Evolutionary conservation across 1,140 invertebrate species (phyloP).

Genomic region (Bombus balteatus): DNA sequence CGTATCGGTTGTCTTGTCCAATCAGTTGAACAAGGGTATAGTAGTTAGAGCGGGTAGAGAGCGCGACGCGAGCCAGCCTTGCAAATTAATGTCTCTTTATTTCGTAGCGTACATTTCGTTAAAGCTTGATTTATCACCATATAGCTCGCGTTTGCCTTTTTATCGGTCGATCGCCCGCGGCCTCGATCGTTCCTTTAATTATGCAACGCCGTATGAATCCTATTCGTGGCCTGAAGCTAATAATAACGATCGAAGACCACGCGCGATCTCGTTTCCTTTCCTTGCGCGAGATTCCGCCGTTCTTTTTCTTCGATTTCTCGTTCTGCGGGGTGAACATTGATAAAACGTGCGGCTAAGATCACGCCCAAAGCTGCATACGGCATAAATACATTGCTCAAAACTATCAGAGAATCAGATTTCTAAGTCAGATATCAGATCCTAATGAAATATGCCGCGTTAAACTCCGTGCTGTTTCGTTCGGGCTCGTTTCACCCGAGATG

Average conservation of each 20-base stretch:
- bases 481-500: conserved; percentile 6
- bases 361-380: background rate
- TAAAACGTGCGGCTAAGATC: conserved; percentile 3
- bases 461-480: background rate
- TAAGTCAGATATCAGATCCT: background rate
- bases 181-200: conserved; percentile 56
- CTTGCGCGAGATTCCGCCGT: background rate
- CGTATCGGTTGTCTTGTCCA: conserved; percentile 21
- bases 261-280: conserved; percentile 26
- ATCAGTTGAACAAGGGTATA: background rate
- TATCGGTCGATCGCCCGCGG: conserved; percentile 38
- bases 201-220: conserved; percentile 47
- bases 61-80: conserved; percentile 35
- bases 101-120: conserved; percentile 63
- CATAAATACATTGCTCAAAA: conserved; percentile 1
- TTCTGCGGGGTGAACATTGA: background rate
- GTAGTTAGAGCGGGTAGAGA: background rate
- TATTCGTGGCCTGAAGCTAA: conserved; percentile 11
- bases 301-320: background rate
- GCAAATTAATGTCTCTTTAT: conserved; percentile 76
- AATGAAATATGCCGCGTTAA: conserved; percentile 11
- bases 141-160: conserved; percentile 33
- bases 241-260: conserved; percentile 40
- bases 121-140: conserved; percentile 57
- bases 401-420: conserved; percentile 29